Base-by-base conservation (phyloP, 1,140 invertebrate species). In the Diorhabda elongata region DNA sequence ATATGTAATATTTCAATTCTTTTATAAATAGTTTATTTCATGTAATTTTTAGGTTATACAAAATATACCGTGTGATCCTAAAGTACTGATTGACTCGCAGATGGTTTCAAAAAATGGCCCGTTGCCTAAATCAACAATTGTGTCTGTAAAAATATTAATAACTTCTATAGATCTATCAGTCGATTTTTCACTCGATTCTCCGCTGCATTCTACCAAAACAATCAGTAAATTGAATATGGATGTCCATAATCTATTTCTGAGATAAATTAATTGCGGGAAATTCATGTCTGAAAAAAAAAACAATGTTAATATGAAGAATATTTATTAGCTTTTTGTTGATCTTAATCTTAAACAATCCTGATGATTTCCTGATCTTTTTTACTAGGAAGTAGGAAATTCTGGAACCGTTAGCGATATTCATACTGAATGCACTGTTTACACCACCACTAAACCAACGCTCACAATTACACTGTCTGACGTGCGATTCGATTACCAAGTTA, bases 171-270 rank as follows among this genome's bases (percentile, higher is more conserved):
- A 63, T 63, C 61, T 72, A 42, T 77, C 78, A 44, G 79, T 66
- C 26, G 44, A 62, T 26, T 45, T 56, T 26, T 58, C 66, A 26
- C 71, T 58, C 6, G 63, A 64, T 63, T 69, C 65, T 42, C 43
- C 7, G 59, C 58, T 57, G 60, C 8, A 68, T 44, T 73, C 72
- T 0, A 83, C 79, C 4, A 85, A 68, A 9, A 78, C 71, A 26
- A 80, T 74, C 42, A 85, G 66, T 52, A 86, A 82, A 68, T 82
- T 81, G 61, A 82, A 86, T 42, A 85, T 80, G 71, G 82, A 81
- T 2, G 71, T 80, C 80, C 81, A 82, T 2, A 86, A 65, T 73
- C 76, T 77, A 64, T 85, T 84, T 9, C 82, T 76, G 2, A 85
- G 64, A 69, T 79, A 80, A 9, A 81, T 45, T 41, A 85, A 68